Evolutionary conservation across 2,113 vertebrate species (phyloP).

Genomic region (Porphyrio hochstetteri): DNA sequence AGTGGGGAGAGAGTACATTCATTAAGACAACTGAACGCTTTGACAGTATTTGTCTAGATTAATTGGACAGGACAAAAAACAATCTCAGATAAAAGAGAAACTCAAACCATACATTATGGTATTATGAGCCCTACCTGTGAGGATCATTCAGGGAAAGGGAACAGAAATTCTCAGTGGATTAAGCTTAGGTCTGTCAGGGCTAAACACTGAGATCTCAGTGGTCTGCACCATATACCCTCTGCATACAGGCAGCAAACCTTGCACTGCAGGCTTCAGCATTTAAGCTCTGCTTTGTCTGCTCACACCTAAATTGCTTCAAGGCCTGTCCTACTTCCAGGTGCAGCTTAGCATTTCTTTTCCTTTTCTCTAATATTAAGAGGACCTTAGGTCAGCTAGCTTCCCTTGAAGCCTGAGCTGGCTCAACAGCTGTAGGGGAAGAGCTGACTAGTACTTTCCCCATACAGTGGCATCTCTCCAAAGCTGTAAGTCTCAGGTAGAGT

Average conservation of each 20-base stretch:
- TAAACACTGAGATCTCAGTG: not conserved
- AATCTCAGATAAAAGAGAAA: not conserved
- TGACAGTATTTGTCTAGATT: not conserved
- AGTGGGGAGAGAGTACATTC: not conserved
- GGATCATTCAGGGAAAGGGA: not conserved
- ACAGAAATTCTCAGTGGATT: not conserved
- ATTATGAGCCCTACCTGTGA: not conserved
- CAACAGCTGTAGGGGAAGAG: not conserved
- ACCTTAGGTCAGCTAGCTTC: not conserved
- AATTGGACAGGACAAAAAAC: not conserved
- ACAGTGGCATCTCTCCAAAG: not conserved
- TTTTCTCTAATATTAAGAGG: not conserved
- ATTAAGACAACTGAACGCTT: not conserved
- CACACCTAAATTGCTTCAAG: not conserved
- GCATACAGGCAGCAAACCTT: not conserved
- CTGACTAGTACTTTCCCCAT: not conserved
- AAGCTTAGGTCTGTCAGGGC: not conserved
- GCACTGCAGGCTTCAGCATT: not conserved
- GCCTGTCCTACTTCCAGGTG: not conserved
- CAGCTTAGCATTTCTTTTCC: not conserved
- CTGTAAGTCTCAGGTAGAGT: not conserved
- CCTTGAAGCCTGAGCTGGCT: not conserved
- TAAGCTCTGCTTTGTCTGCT: not conserved
- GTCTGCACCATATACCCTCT: not conserved
- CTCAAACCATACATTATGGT: not conserved